phyloP scores from a whole-genome alignment of 2,113 vertebrate species.

The Oenanthe oenanthe region DNA sequence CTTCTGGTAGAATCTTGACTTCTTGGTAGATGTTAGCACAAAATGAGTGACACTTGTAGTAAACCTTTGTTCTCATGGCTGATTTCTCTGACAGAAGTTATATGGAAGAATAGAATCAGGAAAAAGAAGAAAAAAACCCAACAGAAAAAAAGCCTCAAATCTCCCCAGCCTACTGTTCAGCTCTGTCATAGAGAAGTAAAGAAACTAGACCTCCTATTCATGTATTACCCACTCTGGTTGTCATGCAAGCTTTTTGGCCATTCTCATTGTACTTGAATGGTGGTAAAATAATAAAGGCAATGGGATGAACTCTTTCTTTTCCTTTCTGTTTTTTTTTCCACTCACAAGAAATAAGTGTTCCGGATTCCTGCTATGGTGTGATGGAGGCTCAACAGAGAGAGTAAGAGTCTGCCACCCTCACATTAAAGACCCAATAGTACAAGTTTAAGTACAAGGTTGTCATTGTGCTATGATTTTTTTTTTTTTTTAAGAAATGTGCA shows the following conservation, averaged over 20 bases:
- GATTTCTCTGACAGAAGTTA: slow-evolving; percentile 53
- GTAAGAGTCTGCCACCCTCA: neutral
- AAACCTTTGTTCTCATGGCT: neutral
- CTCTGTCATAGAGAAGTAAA: slow-evolving; percentile 29
- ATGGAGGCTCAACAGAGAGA: neutral
- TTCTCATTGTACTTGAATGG: neutral
- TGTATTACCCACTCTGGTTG: neutral
- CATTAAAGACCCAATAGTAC: neutral
- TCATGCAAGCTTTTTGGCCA: slow-evolving; percentile 10
- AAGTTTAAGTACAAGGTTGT: neutral
- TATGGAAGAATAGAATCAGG: neutral
- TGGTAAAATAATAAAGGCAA: slow-evolving; percentile 33
- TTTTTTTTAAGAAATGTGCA: neutral
- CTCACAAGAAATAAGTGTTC: neutral
- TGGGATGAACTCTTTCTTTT: neutral
- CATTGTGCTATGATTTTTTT: neutral
- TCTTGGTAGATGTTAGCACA: neutral
- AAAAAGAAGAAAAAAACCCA: neutral
- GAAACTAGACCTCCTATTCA: slow-evolving; percentile 42
- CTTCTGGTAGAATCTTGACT: neutral
- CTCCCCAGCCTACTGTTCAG: neutral
- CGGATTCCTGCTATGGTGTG: neutral
- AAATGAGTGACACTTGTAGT: neutral
- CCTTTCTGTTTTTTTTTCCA: accelerated
- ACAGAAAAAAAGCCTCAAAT: slow-evolving; percentile 9